These are phyloP conservation scores for Myotis pilosus DNA, from an alignment of 2,797 vertebrate genomes.

Conservation along the genomic window DNA sequence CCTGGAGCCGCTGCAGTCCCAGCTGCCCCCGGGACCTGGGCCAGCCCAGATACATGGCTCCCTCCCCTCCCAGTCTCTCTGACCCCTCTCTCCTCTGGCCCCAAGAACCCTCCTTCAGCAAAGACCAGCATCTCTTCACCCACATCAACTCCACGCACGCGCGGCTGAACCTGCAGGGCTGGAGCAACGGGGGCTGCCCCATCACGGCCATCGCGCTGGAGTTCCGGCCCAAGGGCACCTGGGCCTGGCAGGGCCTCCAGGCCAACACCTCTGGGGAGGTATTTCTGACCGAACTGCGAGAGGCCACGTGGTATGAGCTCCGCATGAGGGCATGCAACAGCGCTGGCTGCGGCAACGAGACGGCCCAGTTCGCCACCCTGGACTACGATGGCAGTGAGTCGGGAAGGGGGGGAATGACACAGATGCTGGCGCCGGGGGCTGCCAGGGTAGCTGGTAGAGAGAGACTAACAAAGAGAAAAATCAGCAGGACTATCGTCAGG, in stretches of 20 bases:
- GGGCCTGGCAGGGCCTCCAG: conserved; percentile 95
- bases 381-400: conserved; percentile 98
- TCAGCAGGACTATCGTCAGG: neutral
- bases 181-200: conserved; percentile 97
- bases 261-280: conserved; percentile 94
- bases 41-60: neutral
- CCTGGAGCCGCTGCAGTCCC: neutral
- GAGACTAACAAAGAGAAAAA: neutral
- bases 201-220: conserved; percentile 93
- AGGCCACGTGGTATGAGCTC: conserved; percentile 98
- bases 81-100: neutral
- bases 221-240: conserved; percentile 96
- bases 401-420: neutral
- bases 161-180: conserved; percentile 96
- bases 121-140: conserved; percentile 98
- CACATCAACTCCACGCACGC: conserved; percentile 98
- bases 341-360: conserved; percentile 97
- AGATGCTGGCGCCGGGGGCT: neutral
- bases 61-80: neutral
- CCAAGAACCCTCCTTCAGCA: conserved; percentile 95
- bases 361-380: conserved; percentile 94
- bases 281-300: conserved; percentile 95
- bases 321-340: conserved; percentile 99
- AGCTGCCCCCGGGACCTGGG: no score
- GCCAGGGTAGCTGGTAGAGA: neutral